Conservation (phyloP, 2,113 vertebrate species). For the Mastomys coucha region DNA sequence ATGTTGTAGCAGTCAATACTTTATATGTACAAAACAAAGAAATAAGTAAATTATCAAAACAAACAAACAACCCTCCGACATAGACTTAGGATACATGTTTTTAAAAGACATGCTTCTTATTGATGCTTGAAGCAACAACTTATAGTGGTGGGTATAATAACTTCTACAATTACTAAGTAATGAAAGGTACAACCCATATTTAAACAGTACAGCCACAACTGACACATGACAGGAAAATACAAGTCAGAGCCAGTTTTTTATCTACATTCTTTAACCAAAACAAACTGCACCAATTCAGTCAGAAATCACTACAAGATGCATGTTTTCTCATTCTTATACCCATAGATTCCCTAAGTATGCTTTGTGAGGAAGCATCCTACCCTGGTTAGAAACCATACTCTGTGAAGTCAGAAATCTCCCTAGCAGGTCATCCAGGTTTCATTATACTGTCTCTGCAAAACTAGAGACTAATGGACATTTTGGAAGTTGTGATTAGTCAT, state of each 20-base stretch:
- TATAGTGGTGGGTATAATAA: background rate
- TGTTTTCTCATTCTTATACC: background rate
- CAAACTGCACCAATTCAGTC: background rate
- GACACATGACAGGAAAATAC: background rate
- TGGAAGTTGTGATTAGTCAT: background rate
- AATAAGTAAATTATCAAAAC: background rate
- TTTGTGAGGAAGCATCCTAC: background rate
- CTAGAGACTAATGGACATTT: background rate
- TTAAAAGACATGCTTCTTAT: background rate
- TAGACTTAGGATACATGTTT: background rate
- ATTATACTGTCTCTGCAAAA: slow-evolving; percentile 3
- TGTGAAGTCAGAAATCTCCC: background rate
- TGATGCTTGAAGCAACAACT: background rate
- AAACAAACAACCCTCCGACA: background rate
- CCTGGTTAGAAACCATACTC: background rate
- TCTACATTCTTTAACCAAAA: background rate
- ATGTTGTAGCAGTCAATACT: background rate
- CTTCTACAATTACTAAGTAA: background rate
- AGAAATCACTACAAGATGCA: background rate
- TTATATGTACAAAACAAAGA: slow-evolving; percentile 16
- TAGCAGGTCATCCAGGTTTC: background rate
- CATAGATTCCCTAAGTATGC: background rate
- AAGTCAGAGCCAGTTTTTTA: background rate
- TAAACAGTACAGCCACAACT: background rate
- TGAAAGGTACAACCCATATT: background rate